Percentiles rank a stretch among this genome's conserved stretches.
phyloP scores from a whole-genome alignment of 1,140 invertebrate genomes.

The Pemphigus obesinymphae region DNA sequence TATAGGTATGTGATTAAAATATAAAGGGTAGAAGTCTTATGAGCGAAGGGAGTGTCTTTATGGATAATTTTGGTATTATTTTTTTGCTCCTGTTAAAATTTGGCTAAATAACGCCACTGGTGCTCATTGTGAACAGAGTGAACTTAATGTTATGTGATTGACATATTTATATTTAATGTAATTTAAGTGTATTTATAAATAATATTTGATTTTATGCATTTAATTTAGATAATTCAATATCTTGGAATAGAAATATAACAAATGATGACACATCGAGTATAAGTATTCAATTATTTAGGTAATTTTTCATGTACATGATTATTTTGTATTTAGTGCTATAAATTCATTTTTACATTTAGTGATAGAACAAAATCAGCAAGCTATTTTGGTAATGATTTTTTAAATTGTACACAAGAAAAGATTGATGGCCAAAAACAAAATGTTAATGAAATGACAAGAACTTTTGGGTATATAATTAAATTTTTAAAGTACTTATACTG shows the following conservation, averaged over 20 bases:
- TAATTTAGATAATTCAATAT: slow-evolving; percentile 21
- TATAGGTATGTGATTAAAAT: no score
- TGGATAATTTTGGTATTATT: no score
- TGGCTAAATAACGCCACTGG: no score
- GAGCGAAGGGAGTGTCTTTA: no score
- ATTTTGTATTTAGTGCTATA: background rate
- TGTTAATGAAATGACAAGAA: background rate
- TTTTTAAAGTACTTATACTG: background rate
- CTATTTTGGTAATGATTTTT: background rate
- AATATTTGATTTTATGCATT: background rate
- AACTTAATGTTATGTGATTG: background rate
- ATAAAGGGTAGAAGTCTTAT: no score
- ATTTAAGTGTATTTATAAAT: background rate
- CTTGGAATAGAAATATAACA: slow-evolving; percentile 32
- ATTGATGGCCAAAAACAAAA: background rate
- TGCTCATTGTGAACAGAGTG: background rate
- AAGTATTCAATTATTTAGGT: slow-evolving; percentile 35
- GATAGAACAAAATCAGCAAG: background rate
- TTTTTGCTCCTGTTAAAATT: no score
- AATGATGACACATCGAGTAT: slow-evolving; percentile 39
- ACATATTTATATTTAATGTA: background rate
- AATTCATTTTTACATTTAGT: background rate
- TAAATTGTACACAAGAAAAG: background rate
- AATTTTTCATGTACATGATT: background rate
- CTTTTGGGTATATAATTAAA: background rate